phyloP scores from a whole-genome alignment of 2,797 vertebrate species.

The Ispidina picta region DNA sequence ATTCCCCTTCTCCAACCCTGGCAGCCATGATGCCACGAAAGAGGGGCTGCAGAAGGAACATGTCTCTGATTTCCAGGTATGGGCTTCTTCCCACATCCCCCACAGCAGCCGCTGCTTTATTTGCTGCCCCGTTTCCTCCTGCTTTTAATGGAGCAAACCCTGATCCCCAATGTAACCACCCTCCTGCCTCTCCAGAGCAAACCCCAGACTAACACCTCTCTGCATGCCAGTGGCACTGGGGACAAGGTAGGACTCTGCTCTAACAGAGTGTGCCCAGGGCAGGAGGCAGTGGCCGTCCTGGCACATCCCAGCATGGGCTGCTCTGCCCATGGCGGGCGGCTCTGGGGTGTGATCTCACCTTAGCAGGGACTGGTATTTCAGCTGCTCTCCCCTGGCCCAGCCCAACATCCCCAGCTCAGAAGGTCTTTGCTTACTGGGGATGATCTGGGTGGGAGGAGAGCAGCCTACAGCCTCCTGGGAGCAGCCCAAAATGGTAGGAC shows the following conservation, averaged over 20 bases:
- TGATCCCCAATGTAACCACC: constrained; percentile 14
- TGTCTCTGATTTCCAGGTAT: constrained; percentile 86
- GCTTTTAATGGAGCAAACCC: constrained; percentile 63
- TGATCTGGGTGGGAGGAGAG: not conserved
- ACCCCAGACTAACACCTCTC: constrained; percentile 64
- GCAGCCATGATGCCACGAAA: constrained; percentile 72
- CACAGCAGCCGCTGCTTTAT: constrained; percentile 62
- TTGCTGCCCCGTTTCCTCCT: constrained; percentile 65
- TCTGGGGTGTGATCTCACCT: not conserved
- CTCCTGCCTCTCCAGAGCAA: constrained; percentile 45
- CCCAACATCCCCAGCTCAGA: not conserved
- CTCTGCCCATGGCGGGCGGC: fast-evolving
- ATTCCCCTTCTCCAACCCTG: constrained; percentile 64
- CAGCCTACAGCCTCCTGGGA: not conserved
- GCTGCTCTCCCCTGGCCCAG: not conserved
- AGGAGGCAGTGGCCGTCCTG: not conserved
- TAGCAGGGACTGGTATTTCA: not conserved
- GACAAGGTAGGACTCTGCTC: constrained; percentile 78
- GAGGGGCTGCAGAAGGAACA: constrained; percentile 80
- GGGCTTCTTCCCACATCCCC: not conserved
- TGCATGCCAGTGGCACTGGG: constrained; percentile 73
- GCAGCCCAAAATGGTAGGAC: not conserved
- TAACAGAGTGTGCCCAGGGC: constrained; percentile 75
- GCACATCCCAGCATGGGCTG: fast-evolving
- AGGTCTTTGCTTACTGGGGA: not conserved